Percentiles rank a stretch among this genome's conserved stretches.
These are phyloP conservation scores for Dicranocentrus wangi DNA, from an alignment of 2,888 invertebrate genomes.

Conservation along the genomic window DNA sequence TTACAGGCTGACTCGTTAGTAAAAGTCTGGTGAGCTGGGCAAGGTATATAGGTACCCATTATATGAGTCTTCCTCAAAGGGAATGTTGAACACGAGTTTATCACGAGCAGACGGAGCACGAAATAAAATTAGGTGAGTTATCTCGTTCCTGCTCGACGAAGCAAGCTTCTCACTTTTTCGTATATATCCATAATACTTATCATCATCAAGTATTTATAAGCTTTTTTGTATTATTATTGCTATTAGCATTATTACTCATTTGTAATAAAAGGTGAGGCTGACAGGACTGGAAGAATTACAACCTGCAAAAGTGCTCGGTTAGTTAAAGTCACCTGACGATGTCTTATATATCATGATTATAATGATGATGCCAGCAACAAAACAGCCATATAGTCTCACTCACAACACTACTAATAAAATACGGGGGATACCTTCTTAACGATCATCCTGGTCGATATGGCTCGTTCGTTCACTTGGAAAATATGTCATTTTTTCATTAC, in stretches of 20 bases:
- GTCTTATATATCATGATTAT: slow-evolving; percentile 41
- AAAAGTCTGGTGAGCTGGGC: too few relatives aligned
- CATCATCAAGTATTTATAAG: slow-evolving; percentile 18
- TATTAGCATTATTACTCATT: slow-evolving; percentile 49
- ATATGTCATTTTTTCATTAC: slow-evolving; percentile 43
- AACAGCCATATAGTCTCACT: slow-evolving; percentile 3
- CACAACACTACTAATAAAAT: neutral
- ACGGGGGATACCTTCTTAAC: neutral
- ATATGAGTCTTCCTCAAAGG: neutral
- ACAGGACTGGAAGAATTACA: slow-evolving; percentile 50
- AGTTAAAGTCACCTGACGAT: slow-evolving; percentile 50
- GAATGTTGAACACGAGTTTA: neutral
- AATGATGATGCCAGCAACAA: slow-evolving; percentile 36
- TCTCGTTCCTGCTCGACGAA: neutral
- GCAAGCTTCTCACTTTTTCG: neutral
- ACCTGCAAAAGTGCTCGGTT: slow-evolving; percentile 39
- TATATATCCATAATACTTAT: neutral
- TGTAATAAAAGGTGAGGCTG: slow-evolving; percentile 56
- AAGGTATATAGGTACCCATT: too few relatives aligned
- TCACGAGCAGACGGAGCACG: neutral
- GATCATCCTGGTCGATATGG: slow-evolving; percentile 19
- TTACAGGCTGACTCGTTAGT: slow-evolving; percentile 12
- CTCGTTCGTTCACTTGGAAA: slow-evolving; percentile 16
- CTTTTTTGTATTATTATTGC: slow-evolving; percentile 35
- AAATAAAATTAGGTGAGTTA: slow-evolving; percentile 31